These are phyloP conservation scores for Benthochromis sp. DNA, from an alignment of 2,113 vertebrate genomes.

Conservation along the genomic window DNA sequence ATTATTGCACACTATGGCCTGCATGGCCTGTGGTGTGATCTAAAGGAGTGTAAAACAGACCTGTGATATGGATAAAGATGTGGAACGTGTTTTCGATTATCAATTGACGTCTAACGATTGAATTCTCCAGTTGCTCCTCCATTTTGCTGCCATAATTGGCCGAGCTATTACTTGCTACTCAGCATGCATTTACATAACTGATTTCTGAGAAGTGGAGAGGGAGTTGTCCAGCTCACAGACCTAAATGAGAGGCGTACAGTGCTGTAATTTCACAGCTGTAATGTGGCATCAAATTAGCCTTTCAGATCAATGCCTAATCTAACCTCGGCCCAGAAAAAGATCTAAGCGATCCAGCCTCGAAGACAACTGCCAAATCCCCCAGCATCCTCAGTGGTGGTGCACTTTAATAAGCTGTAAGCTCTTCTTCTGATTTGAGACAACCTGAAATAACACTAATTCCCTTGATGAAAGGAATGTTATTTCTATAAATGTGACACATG, in stretches of 20 bases:
- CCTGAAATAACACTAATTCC: slow-evolving; percentile 69
- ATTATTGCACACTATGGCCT: neutral
- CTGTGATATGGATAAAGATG: neutral
- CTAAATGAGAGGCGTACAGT: slow-evolving; percentile 32
- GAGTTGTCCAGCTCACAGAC: slow-evolving; percentile 29
- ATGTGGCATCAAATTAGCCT: slow-evolving; percentile 68
- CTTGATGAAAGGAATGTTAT: slow-evolving; percentile 60
- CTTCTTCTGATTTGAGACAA: slow-evolving; percentile 64
- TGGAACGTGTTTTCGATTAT: neutral
- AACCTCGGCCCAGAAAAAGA: slow-evolving; percentile 58
- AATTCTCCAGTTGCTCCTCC: neutral
- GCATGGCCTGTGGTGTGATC: neutral
- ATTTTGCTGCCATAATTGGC: neutral
- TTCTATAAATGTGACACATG: slow-evolving; percentile 63
- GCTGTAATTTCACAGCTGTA: slow-evolving; percentile 63
- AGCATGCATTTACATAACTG: slow-evolving; percentile 32
- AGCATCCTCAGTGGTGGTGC: slow-evolving; percentile 37
- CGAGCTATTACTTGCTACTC: neutral
- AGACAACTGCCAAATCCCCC: slow-evolving; percentile 51
- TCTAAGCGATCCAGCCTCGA: slow-evolving; percentile 41
- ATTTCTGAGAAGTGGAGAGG: slow-evolving; percentile 27
- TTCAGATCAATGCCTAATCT: slow-evolving; percentile 67
- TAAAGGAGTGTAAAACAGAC: neutral
- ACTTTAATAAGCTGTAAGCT: slow-evolving; percentile 69
- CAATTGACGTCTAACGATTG: neutral